Percentiles rank a stretch among this genome's conserved stretches.
phyloP scores from a whole-genome alignment of 2,888 invertebrate genomes.

The Matsumyia berberina region DNA sequence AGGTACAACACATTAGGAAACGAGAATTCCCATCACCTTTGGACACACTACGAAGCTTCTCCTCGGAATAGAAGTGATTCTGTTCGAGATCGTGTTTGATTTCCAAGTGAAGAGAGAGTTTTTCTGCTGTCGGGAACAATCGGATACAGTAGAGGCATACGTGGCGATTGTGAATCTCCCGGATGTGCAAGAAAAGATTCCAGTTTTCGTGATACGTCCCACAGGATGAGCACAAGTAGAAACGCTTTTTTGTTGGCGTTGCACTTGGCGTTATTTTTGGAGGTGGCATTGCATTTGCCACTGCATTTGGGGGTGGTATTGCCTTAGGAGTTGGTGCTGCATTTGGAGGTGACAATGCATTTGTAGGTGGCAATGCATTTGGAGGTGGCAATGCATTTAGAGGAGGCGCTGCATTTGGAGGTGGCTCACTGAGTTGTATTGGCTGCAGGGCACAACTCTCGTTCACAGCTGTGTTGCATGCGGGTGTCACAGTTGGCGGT shows the following conservation, averaged over 20 bases:
- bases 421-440: background rate
- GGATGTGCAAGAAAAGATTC: constrained; percentile 93
- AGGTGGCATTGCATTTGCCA: too few relatives aligned
- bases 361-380: constrained; percentile 71
- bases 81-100: constrained; percentile 92
- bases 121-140: constrained; percentile 92
- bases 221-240: constrained; percentile 92
- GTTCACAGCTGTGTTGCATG: background rate
- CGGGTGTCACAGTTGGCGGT: background rate
- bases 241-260: constrained; percentile 85
- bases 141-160: constrained; percentile 93
- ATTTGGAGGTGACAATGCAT: constrained; percentile 26
- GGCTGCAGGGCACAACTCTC: background rate
- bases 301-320: too few relatives aligned
- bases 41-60: constrained; percentile 86
- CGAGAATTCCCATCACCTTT: constrained; percentile 84
- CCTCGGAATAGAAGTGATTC: constrained; percentile 87
- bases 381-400: background rate
- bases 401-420: background rate
- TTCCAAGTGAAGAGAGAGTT: constrained; percentile 90
- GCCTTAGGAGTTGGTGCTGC: background rate
- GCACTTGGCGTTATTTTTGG: background rate
- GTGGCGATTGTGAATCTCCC: constrained; percentile 91
- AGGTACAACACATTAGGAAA: constrained; percentile 92
- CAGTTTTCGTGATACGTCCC: constrained; percentile 94